Evolutionary conservation across 2,797 vertebrate genomes (phyloP), one percentile per base, ranked within the genome.

Genomic region (Gallinago nigripennis): DNA sequence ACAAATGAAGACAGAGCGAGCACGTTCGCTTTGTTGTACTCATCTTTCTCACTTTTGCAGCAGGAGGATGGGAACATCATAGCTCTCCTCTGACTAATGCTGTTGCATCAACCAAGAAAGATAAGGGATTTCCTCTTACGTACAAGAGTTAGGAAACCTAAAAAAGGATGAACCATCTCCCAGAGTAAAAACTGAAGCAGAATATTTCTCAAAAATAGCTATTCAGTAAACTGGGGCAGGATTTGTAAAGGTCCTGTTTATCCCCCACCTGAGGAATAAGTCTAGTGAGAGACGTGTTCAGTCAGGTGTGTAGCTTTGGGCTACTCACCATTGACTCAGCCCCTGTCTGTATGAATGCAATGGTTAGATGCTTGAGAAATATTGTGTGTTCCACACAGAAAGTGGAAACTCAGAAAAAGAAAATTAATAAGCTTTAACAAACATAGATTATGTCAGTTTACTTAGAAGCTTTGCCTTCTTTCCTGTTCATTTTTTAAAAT

Each of bases 361-460:
- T 8, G 9, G 10, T 63, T 39, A 63, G 7, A 20, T n/a, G 3
- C 19, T 53, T 86, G 30, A 77, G 53, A 88, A 86, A 54, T 19
- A 56, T 6, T 2, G 0, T 10, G 3, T 28, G 2, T n/a, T 37
- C 35, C 19, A 50, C 7, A 76, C 4, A 3, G 14, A 65, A 28
- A 86, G 31, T 31, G 16, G 4, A 85, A 79, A 58, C 35, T 79
- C 35, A 72, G 28, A 51, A 64, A 73, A 63, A 63, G 23, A n/a
- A 81, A n/a, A 65, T 19, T 46, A 61, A 50, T 6, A 87, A 71
- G 28, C 12, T 60, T 70, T 68, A 71, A 65, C 6, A 73, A 57
- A 60, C 16, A 51, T 8, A 3, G 20, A 1, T 50, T 27, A 30
- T 39, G 16, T 9, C 3, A 46, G 19, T 66, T 91, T 73, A 35